These are phyloP conservation scores for Dichetophora obliterata DNA, from an alignment of 2,888 invertebrate species.

Conservation along the genomic window DNA sequence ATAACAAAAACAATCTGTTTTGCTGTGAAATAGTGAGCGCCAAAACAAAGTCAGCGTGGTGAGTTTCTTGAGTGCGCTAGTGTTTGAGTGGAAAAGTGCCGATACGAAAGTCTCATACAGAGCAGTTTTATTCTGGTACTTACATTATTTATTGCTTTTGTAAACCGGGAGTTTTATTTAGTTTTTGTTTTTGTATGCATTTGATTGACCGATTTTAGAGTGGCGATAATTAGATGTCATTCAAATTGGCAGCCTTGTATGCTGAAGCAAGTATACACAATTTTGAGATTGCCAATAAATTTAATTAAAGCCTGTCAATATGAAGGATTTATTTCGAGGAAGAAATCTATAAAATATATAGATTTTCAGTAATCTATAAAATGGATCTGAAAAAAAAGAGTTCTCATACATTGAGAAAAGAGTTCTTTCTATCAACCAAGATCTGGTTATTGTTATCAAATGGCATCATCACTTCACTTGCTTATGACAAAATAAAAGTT, in stretches of 20 bases:
- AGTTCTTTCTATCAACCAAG: no score
- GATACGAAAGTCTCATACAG: not conserved
- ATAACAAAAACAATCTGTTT: conserved; percentile 29
- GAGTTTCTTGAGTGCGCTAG: not conserved
- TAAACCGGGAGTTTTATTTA: not conserved
- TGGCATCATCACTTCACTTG: no score
- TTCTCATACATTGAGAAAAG: no score
- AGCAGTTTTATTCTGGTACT: no score
- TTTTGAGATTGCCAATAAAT: not conserved
- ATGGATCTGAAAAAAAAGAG: no score
- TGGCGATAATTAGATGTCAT: not conserved
- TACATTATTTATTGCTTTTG: not conserved
- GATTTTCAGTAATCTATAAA: no score
- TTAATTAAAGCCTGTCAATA: not conserved
- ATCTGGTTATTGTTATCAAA: no score
- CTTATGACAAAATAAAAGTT: no score
- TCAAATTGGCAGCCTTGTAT: not conserved
- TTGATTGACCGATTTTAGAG: not conserved
- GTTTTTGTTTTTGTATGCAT: no score
- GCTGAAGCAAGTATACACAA: not conserved
- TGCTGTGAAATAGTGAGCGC: not conserved
- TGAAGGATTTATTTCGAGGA: no score
- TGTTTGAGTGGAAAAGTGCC: not conserved
- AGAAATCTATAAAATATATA: no score
- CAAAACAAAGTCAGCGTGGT: not conserved